phyloP scores from a whole-genome alignment of 2,113 vertebrate genomes.

The Heterotilapia buettikoferi region DNA sequence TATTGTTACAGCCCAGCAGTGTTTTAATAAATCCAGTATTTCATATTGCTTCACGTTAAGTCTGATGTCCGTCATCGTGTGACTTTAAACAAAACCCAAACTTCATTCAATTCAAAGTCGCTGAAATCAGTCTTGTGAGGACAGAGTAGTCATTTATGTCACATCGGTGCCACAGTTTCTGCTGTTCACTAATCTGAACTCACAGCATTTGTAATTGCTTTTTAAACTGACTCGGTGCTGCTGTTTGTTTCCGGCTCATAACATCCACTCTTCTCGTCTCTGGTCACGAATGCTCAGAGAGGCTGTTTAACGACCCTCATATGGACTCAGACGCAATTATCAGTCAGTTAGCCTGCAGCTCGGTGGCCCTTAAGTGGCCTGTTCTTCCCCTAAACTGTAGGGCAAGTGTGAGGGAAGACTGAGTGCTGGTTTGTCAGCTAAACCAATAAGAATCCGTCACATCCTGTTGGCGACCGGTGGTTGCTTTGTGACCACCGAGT shows the following conservation, averaged over 20 bases:
- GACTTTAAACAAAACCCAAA: not conserved
- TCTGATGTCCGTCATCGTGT: not conserved
- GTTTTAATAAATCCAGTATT: not conserved
- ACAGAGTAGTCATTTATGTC: not conserved
- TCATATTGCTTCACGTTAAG: fast-evolving
- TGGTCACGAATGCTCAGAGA: slow-evolving; percentile 19
- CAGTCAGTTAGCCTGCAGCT: slow-evolving; percentile 18
- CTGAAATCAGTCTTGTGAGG: not conserved
- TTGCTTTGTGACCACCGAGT: not conserved
- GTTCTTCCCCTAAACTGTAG: not conserved
- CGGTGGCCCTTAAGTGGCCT: slow-evolving; percentile 16
- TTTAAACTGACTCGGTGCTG: not conserved
- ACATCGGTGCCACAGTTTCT: not conserved
- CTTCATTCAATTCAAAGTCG: not conserved
- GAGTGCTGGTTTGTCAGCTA: not conserved
- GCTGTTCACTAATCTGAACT: not conserved
- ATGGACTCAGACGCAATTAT: slow-evolving; percentile 9
- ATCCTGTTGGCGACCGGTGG: not conserved
- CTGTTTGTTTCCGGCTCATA: not conserved
- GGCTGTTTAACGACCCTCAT: slow-evolving; percentile 23
- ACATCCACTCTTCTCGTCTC: not conserved
- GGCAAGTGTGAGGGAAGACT: not conserved
- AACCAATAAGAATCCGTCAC: not conserved
- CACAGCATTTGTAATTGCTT: not conserved
- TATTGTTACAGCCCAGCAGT: not conserved